A percentile compares a stretch with the other conserved stretches of the same genome.
Evolutionary conservation across 2,888 invertebrate species (phyloP).

Genomic region (Agrotis clavis): DNA sequence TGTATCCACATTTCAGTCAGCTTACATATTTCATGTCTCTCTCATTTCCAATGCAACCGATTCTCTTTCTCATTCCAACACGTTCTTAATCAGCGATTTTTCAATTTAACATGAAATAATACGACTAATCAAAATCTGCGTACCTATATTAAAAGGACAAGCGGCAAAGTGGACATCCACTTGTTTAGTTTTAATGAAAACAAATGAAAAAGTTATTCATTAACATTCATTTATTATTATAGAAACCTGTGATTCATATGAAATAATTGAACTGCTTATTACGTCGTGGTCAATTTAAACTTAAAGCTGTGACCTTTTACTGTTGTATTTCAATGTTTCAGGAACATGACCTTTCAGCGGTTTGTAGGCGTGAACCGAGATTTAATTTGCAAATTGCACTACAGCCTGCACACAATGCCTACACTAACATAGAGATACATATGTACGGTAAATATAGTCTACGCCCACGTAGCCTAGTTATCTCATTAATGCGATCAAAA

Average conservation of each 20-base stretch:
- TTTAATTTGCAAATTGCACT: constrained; percentile 44
- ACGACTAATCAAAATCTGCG: neutral
- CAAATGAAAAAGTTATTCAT: neutral
- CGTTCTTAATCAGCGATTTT: too few species aligned
- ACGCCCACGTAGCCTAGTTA: neutral
- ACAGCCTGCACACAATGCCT: constrained; percentile 27
- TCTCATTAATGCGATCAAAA: constrained; percentile 6
- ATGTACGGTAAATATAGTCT: neutral
- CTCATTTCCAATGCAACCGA: neutral
- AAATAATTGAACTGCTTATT: neutral
- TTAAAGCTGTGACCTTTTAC: constrained; percentile 18
- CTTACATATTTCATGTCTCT: neutral
- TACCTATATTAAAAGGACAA: neutral
- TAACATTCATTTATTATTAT: constrained; percentile 2
- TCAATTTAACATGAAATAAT: constrained; percentile 8
- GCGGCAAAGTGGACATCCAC: neutral
- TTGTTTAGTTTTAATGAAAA: neutral
- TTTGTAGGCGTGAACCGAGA: constrained; percentile 35
- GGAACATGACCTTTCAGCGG: constrained; percentile 36
- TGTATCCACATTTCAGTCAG: neutral
- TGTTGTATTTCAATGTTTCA: constrained; percentile 26
- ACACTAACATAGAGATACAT: neutral
- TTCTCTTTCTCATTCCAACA: neutral
- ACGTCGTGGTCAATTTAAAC: constrained; percentile 1
- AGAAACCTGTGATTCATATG: neutral